Conservation (phyloP, 1,140 invertebrate genomes). For the Hormaphis cornu region DNA sequence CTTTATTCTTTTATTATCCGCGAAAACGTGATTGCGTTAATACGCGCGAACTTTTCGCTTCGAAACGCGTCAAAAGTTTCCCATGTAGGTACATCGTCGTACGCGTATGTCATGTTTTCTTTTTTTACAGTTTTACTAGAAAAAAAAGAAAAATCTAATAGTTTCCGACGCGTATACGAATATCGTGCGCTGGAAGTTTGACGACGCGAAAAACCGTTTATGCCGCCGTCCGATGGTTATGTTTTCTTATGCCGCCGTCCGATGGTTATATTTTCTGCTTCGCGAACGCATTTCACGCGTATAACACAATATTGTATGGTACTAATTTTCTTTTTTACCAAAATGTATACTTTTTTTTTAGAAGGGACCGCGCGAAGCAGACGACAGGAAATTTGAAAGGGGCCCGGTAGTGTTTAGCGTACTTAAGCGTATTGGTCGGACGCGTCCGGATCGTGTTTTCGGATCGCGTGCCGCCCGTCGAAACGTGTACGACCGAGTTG, state of each 20-base stretch:
- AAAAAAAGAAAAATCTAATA: neutral
- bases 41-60: neutral
- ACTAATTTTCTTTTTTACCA: too few relatives aligned
- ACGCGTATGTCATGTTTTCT: slow-evolving; percentile 5
- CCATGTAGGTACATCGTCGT: neutral
- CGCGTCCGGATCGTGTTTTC: neutral
- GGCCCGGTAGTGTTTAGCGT: too few relatives aligned
- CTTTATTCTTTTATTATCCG: neutral
- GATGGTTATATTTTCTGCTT: neutral
- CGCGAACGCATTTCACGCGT: too few relatives aligned
- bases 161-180: neutral
- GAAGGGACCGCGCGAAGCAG: too few relatives aligned
- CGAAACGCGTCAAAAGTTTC: slow-evolving; percentile 7
- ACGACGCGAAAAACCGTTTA: neutral
- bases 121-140: neutral
- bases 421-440: slow-evolving; percentile 32
- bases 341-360: too few relatives aligned
- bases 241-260: too few relatives aligned
- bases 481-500: too few relatives aligned
- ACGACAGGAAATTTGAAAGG: slow-evolving; percentile 29
- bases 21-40: slow-evolving; percentile 1
- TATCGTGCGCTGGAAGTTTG: neutral
- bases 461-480: slow-evolving; percentile 17
- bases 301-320: too few relatives aligned
- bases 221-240: neutral